A percentile compares a stretch with the other conserved stretches of the same genome.
Conservation (phyloP, 2,888 invertebrate genomes). For the Hermaeophaga mercurialis region DNA sequence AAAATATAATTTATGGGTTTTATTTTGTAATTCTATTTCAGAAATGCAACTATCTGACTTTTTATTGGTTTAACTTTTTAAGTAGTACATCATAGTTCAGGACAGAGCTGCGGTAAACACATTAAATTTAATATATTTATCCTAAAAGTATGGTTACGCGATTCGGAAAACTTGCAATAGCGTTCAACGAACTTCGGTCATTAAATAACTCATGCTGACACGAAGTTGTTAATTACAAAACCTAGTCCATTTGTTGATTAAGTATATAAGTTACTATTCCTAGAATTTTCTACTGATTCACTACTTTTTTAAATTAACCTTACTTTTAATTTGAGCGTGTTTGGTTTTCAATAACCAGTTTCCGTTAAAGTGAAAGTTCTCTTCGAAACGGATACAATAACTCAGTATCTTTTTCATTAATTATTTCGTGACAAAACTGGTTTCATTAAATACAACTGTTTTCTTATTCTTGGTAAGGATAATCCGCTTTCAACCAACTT, state of each 20-base stretch:
- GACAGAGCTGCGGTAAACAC: not conserved
- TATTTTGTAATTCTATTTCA: no score
- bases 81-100: no score
- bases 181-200: slow-evolving; percentile 14
- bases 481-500: no score
- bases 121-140: slow-evolving; percentile 7
- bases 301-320: not conserved
- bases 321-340: not conserved
- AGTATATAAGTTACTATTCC: not conserved
- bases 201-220: slow-evolving; percentile 8
- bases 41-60: no score
- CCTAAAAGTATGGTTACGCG: slow-evolving; percentile 2
- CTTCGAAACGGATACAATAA: not conserved
- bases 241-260: slow-evolving; percentile 13
- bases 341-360: not conserved
- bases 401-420: slow-evolving; percentile 5
- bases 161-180: slow-evolving; percentile 4
- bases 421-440: not conserved
- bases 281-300: not conserved
- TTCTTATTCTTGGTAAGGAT: no score
- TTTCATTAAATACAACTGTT: no score
- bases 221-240: slow-evolving; percentile 13
- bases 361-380: not conserved
- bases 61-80: no score
- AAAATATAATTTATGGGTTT: no score